A percentile compares a stretch with the other conserved stretches of the same genome.
phyloP scores from a whole-genome alignment of 2,797 vertebrate genomes.

The Sebastes baramenuke region DNA sequence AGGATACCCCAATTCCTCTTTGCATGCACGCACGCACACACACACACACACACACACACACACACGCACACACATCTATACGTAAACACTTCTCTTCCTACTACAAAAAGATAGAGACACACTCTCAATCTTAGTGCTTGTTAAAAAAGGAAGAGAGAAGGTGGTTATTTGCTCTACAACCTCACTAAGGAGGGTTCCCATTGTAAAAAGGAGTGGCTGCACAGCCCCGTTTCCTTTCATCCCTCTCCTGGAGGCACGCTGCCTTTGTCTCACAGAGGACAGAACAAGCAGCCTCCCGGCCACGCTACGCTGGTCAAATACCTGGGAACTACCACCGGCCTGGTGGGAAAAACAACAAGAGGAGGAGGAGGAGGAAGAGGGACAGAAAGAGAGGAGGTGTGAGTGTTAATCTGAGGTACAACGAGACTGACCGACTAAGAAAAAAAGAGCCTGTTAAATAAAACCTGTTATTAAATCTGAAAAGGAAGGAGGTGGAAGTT shows the following conservation, averaged over 20 bases:
- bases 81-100: conserved; percentile 2
- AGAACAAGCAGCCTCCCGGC: conserved; percentile 68
- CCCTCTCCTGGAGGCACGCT: conserved; percentile 68
- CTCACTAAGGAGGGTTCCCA: conserved; percentile 76
- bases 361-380: conserved; percentile 17
- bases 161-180: conserved; percentile 78
- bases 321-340: conserved; percentile 71
- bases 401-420: conserved; percentile 49
- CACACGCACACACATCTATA: neutral
- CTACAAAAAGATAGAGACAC: conserved; percentile 49
- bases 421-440: conserved; percentile 54
- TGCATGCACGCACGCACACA: neutral
- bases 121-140: conserved; percentile 53
- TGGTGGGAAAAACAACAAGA: conserved; percentile 68
- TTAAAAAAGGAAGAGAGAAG: conserved; percentile 63
- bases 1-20: conserved; percentile 23
- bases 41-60: too few relatives aligned
- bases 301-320: conserved; percentile 70
- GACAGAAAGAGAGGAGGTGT: conserved; percentile 24
- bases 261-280: conserved; percentile 78
- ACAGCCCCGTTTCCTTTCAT: conserved; percentile 76
- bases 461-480: conserved; percentile 59
- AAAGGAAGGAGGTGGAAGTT: neutral
- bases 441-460: conserved; percentile 40
- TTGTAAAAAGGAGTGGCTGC: conserved; percentile 82